phyloP scores from a whole-genome alignment of 1,140 invertebrate genomes.

The Lutraria rhynchaena region DNA sequence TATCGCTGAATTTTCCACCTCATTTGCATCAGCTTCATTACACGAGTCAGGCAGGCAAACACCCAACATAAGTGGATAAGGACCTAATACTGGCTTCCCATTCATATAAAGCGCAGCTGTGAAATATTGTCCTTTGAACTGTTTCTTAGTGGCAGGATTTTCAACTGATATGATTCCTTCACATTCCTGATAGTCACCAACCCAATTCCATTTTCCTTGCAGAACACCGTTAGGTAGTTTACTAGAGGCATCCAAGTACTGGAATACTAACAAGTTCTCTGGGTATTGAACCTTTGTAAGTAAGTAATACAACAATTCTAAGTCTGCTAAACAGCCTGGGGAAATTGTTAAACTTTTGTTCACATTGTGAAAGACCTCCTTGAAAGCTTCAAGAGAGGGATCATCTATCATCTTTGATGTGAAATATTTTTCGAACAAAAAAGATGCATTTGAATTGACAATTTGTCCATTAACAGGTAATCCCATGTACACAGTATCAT shows the following conservation, averaged over 20 bases:
- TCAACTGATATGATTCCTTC: background rate
- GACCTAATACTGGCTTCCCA: conserved; percentile 20
- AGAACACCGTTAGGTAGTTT: conserved; percentile 49
- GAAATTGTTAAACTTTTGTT: no score
- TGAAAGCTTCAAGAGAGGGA: no score
- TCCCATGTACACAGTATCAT: background rate
- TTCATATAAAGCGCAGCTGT: background rate
- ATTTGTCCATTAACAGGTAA: background rate
- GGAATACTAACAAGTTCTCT: background rate
- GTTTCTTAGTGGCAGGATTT: conserved; percentile 22
- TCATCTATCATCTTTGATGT: no score
- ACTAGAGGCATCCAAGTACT: conserved; percentile 34
- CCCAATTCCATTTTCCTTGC: conserved; percentile 51
- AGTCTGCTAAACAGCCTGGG: no score
- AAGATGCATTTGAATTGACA: background rate
- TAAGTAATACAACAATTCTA: no score
- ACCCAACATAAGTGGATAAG: conserved; percentile 23
- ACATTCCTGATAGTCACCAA: conserved; percentile 54
- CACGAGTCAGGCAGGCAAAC: conserved; percentile 56
- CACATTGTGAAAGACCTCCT: no score
- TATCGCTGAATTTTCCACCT: background rate
- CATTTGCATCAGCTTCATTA: conserved; percentile 18
- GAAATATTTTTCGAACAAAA: conserved; percentile 9
- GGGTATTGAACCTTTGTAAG: no score
- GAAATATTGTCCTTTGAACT: conserved; percentile 21